Conservation (phyloP, 2,113 vertebrate species). For the Apus apus region DNA sequence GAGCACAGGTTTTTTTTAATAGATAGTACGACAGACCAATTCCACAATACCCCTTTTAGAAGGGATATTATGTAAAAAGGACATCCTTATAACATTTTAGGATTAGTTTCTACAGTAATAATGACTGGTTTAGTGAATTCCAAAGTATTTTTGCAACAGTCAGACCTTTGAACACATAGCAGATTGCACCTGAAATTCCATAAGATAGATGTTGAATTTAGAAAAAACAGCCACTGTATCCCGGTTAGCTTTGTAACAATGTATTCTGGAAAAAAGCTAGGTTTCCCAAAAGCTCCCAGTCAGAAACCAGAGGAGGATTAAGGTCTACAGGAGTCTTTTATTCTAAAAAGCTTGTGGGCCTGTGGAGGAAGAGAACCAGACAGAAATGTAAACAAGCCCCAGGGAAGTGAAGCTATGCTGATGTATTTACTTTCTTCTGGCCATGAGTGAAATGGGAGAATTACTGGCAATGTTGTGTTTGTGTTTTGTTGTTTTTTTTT, state of each 20-base stretch:
- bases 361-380: background rate
- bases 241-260: background rate
- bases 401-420: background rate
- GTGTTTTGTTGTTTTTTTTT: no score
- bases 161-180: background rate
- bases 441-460: background rate
- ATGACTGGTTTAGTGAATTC: background rate
- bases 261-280: background rate
- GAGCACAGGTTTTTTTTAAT: background rate
- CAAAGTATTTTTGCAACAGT: background rate
- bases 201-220: background rate
- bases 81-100: background rate
- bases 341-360: background rate
- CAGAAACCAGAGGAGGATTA: background rate
- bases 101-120: background rate
- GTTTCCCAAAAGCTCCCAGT: background rate
- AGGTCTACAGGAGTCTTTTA: background rate
- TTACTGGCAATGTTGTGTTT: background rate
- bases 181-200: background rate
- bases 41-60: constrained; percentile 28
- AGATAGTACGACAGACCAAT: background rate
- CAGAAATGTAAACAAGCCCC: background rate
- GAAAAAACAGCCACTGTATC: background rate
- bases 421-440: background rate
- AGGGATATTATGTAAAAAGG: background rate